phyloP scores from a whole-genome alignment of 2,888 invertebrate species.

The Parthenolecanium corni region DNA sequence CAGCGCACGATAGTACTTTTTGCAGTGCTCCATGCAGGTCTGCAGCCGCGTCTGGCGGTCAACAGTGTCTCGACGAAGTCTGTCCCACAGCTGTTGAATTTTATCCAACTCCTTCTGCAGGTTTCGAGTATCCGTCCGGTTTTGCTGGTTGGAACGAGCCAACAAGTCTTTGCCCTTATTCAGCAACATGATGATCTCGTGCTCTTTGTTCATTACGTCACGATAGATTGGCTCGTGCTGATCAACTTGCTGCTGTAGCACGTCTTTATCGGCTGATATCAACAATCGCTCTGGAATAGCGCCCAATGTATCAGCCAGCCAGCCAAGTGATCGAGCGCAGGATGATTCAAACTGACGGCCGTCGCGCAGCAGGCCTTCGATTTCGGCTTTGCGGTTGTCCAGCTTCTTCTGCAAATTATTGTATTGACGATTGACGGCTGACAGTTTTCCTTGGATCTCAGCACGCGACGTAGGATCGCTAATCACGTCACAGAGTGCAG shows the following conservation, averaged over 20 bases:
- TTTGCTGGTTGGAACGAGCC: conserved; percentile 44
- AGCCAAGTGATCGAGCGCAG: conserved; percentile 77
- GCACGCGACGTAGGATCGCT: conserved; percentile 82
- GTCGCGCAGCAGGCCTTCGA: conserved; percentile 62
- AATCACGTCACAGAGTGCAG: conserved; percentile 69
- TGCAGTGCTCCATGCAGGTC: conserved; percentile 83
- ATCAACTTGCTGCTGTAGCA: conserved; percentile 74
- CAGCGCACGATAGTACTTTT: conserved; percentile 73
- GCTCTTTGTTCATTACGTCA: conserved; percentile 76
- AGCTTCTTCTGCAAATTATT: conserved; percentile 79
- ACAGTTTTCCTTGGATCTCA: conserved; percentile 79
- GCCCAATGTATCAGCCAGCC: conserved; percentile 71
- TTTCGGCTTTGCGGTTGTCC: conserved; percentile 78
- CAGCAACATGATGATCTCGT: conserved; percentile 84
- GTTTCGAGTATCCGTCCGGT: conserved; percentile 47
- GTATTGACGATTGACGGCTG: conserved; percentile 75
- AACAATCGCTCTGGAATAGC: conserved; percentile 62
- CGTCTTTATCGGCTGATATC: conserved; percentile 74
- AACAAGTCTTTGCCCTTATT: conserved; percentile 74
- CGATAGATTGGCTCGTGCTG: conserved; percentile 81
- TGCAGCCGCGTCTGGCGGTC: conserved; percentile 77
- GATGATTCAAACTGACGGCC: conserved; percentile 82
- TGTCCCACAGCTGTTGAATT: conserved; percentile 85
- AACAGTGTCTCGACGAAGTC: conserved; percentile 72
- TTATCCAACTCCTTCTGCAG: conserved; percentile 71